Base-by-base conservation (phyloP, 2,113 vertebrate genomes). In the Scomber scombrus region DNA sequence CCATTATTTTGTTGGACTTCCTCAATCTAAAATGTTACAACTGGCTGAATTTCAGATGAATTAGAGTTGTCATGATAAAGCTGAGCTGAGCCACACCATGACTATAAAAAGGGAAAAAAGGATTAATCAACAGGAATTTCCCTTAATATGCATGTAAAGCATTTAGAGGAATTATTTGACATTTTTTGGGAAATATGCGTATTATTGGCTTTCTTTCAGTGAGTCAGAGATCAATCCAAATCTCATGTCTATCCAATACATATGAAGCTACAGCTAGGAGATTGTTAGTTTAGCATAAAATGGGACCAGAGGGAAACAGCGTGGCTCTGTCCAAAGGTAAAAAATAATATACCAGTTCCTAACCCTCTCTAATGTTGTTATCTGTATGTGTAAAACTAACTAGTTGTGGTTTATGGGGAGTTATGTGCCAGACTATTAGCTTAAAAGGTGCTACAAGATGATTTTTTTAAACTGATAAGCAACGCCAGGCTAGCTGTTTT, bases 1-100 rank as follows among this genome's bases (percentile, higher is more conserved):
- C 72, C 54, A 54, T 68, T 58, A 67, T 12, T 15, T 45, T 50
- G 13, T 18, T 50, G 18, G 68, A 80, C 16, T 71, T 73, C 43
- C 45, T 61, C 49, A 19, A 43, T 34, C 19, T 55, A 26, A 26
- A 26, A 26, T 26, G 23, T 26, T 2, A 26, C 29, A 77, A 66
- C 12, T 50, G 58, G 64, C 5, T 34, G 19, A 50, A 71, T 71
- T 85, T 76, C 52, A 71, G 45, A 40, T 57, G 58, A 78, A 66
- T 69, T 52, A 21, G 9, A 34, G 29, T 26, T 11, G 67, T 2
- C 3, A 13, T 26, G 23, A 26, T 26, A 26, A 26, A 26, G 23
- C 23, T 26, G 23, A 26, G 23, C 23, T 26, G 23, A 26, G 23
- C 23, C 21, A 52, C n/a, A 45, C 3, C 19, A 8, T 47, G 40